Percentiles rank a stretch among this genome's conserved stretches.
phyloP scores from a whole-genome alignment of 2,797 vertebrate genomes.

The Eidolon dupreanum region DNA sequence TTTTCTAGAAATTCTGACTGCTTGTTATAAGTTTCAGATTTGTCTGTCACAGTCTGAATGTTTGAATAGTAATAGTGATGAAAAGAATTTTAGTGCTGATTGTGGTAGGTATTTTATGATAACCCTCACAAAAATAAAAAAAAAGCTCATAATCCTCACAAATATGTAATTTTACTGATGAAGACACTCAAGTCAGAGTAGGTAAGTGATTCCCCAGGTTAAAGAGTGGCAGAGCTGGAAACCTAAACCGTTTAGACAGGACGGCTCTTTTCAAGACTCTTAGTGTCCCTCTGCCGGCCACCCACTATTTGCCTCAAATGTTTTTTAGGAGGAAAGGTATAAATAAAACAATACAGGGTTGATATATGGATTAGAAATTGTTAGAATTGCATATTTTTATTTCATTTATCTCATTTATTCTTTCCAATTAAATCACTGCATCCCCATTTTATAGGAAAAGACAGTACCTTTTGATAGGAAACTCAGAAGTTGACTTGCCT shows the following conservation, averaged over 20 bases:
- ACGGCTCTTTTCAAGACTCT: background rate
- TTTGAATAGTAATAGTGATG: background rate
- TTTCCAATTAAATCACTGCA: background rate
- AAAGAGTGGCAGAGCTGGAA: background rate
- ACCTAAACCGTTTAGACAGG: no score
- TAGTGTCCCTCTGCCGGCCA: background rate
- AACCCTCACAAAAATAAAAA: background rate
- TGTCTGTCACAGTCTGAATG: background rate
- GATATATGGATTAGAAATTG: background rate
- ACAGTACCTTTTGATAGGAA: background rate
- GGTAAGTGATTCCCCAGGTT: background rate
- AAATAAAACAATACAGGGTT: background rate
- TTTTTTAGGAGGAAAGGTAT: background rate
- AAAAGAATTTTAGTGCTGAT: background rate
- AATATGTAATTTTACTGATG: background rate
- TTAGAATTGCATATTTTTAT: background rate
- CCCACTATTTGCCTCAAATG: background rate
- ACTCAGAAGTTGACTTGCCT: background rate
- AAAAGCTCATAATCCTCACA: background rate
- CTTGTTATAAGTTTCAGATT: background rate
- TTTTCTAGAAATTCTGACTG: slow-evolving; percentile 24
- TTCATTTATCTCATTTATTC: background rate
- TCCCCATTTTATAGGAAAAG: background rate
- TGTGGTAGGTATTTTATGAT: background rate
- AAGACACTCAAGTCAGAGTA: background rate